Conservation (phyloP, 2,797 vertebrate genomes). For the Neomorphus geoffroyi region DNA sequence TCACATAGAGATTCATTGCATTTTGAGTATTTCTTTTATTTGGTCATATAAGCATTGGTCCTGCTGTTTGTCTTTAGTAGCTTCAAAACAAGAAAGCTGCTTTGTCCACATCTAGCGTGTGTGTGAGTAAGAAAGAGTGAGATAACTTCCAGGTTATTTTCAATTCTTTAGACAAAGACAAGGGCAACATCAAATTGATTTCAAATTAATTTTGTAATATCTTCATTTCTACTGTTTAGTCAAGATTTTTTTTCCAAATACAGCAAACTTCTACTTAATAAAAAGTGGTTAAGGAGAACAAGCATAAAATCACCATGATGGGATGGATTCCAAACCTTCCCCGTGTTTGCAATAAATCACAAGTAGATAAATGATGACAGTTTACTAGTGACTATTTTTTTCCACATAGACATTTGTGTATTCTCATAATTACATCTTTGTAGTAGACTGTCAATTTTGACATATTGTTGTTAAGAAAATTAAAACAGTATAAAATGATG, state of each 20-base stretch:
- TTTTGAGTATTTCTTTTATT: neutral
- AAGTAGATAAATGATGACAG: neutral
- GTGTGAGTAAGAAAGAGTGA: neutral
- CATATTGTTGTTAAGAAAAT: neutral
- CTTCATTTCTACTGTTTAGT: neutral
- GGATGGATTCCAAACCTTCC: neutral
- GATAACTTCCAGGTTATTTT: neutral
- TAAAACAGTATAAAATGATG: neutral
- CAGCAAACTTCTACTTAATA: neutral
- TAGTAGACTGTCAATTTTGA: neutral
- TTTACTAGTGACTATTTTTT: neutral
- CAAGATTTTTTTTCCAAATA: neutral
- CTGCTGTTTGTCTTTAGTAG: neutral
- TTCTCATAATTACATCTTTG: neutral
- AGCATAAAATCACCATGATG: neutral
- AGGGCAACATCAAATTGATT: neutral
- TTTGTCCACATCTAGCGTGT: neutral
- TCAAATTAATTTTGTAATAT: neutral
- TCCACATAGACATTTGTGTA: neutral
- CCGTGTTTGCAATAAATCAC: neutral
- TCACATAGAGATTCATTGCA: neutral
- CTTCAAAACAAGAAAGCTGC: neutral
- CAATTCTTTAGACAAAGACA: neutral
- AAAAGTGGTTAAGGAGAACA: neutral
- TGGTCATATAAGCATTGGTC: neutral